Percentiles rank a stretch among this genome's conserved stretches.
These are phyloP conservation scores for Coregonus suidteri DNA, from an alignment of 2,797 vertebrate genomes.

Conservation along the genomic window DNA sequence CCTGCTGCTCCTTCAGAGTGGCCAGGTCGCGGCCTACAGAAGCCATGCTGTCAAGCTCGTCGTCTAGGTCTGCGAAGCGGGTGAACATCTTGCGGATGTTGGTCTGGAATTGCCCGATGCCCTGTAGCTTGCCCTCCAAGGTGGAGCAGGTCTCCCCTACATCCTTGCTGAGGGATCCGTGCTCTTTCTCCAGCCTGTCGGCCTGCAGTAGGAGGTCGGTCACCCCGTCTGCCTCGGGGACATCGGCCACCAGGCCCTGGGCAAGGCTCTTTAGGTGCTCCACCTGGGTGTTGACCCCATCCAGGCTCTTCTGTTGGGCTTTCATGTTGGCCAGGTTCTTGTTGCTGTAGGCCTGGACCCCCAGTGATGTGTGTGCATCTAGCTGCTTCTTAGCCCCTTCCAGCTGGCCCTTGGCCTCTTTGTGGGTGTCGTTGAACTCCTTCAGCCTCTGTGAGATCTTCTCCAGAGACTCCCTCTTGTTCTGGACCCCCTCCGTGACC, in stretches of 20 bases:
- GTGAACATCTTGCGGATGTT: conserved; percentile 95
- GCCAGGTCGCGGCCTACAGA: conserved; percentile 82
- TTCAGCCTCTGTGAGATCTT: conserved; percentile 86
- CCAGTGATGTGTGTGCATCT: conserved; percentile 79
- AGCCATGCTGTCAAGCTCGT: conserved; percentile 93
- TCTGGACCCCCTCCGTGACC: conserved; percentile 82
- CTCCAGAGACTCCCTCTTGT: conserved; percentile 85
- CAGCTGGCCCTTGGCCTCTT: conserved; percentile 84
- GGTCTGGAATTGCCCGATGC: conserved; percentile 95
- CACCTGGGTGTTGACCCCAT: conserved; percentile 80
- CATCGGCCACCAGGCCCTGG: conserved; percentile 84
- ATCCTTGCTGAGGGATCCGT: conserved; percentile 75
- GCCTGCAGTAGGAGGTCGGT: conserved; percentile 86
- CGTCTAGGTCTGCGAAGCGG: conserved; percentile 92
- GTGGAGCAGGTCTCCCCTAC: conserved; percentile 85
- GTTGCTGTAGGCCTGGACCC: conserved; percentile 87
- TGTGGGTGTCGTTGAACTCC: conserved; percentile 87
- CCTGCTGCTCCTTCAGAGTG: conserved; percentile 80
- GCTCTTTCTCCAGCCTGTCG: conserved; percentile 84
- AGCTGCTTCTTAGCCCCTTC: conserved; percentile 85
- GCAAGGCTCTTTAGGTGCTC: conserved; percentile 83
- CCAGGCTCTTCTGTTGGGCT: conserved; percentile 89
- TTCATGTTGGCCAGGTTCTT: conserved; percentile 91
- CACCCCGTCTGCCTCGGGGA: conserved; percentile 84
- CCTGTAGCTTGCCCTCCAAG: conserved; percentile 93